These are phyloP conservation scores for Thaumetopoea pityocampa DNA, from an alignment of 1,140 invertebrate species.

Conservation along the genomic window DNA sequence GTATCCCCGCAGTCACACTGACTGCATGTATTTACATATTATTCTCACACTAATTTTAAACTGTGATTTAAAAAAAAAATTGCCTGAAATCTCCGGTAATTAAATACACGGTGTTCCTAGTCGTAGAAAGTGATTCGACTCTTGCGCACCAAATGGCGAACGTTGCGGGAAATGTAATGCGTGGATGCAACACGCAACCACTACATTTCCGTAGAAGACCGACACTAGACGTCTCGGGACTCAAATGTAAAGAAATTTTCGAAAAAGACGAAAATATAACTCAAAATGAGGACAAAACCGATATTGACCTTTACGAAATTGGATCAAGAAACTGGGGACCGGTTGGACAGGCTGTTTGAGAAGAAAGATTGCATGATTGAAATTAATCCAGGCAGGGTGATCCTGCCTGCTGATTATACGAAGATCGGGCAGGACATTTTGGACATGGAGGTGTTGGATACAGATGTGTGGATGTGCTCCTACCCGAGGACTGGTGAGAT, in stretches of 20 bases:
- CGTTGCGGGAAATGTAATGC: conserved; percentile 38
- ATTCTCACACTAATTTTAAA: no score
- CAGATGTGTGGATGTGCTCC: conserved; percentile 88
- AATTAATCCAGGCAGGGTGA: conserved; percentile 81
- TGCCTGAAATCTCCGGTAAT: no score
- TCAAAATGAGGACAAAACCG: conserved; percentile 56
- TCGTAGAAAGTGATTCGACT: conserved; percentile 35
- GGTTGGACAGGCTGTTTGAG: conserved; percentile 81
- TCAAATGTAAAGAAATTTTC: conserved; percentile 9
- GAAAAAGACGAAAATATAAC: conserved; percentile 17
- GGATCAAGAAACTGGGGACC: conserved; percentile 77
- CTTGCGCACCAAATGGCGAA: conserved; percentile 37
- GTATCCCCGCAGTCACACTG: no score
- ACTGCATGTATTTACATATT: no score
- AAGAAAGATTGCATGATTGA: conserved; percentile 81
- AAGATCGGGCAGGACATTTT: conserved; percentile 82
- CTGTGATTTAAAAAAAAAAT: no score
- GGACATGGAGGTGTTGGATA: conserved; percentile 80
- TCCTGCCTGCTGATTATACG: conserved; percentile 81
- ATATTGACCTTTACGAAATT: conserved; percentile 78
- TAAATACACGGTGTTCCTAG: conserved; percentile 21
- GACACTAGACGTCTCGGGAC: conserved; percentile 12
- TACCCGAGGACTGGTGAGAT: conserved; percentile 86
- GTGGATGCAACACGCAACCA: conserved; percentile 38
- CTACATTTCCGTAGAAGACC: conserved; percentile 28